Evolutionary conservation across 2,888 invertebrate genomes (phyloP), one percentile per base, ranked within the genome.

Genomic region (Liodrosophila aerea): DNA sequence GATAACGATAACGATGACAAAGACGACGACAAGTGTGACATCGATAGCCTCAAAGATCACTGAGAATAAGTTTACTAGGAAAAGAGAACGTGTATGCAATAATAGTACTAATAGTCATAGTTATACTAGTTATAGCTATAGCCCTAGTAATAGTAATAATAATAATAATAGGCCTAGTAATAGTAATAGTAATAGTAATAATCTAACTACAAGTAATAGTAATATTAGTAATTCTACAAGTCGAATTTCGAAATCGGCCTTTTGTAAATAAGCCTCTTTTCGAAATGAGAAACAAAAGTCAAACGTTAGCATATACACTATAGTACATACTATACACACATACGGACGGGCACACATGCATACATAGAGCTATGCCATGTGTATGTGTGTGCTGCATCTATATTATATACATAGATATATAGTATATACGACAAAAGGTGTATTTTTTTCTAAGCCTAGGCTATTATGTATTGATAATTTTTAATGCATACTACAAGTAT

Each of bases 21-120:
- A 47, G 12, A 49, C 62, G 47, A 40, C 47, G 36, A 37, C 40
- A 36, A 39, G 56, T 15, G 45, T 57, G 47, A 46, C 63, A 45
- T 31, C 63, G 60, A 65, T 62, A 46, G 64, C 68, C 64, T 60
- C 87, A 53, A 85, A 80, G 78, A 86, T 77, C 74, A 82, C 86
- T 77, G 85, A 83, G 60, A 89, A 89, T 85, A 89, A 89, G 76
- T 89, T 88, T 81, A 89, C 89, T 67, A 88, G 89, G 70, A 89
- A 88, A 74, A 85, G 89, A 82, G 88, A 89, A 86, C 88, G 89
- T 74, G 84, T 88, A 73, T 87, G 89, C 84, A 88, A 88, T 80
- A 88, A 87, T 87, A 87, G 77, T 86, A 80, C 86, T 87, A 87
- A 80, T 85, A 86, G 62, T 63, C 39, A 44, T 65, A 80, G 60